Evolutionary conservation across 2,113 vertebrate genomes (phyloP).

Genomic region (Neodontobutis hainanensis): DNA sequence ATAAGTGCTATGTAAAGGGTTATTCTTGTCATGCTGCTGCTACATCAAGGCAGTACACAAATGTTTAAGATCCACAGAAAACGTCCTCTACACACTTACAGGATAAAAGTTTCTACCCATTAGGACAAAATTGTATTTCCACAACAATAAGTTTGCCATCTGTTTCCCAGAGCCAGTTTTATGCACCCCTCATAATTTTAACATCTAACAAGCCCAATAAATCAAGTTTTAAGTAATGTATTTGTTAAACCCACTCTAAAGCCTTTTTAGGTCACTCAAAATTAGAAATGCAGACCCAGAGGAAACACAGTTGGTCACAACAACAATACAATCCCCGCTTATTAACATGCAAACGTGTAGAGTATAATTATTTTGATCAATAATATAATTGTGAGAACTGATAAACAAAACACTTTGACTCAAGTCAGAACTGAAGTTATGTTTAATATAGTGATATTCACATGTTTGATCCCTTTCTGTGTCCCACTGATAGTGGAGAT

Average conservation of each 20-base stretch:
- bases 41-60: conserved; percentile 44
- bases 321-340: no score
- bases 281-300: no score
- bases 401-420: not conserved
- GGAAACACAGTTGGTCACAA: no score
- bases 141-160: conserved; percentile 44
- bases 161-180: conserved; percentile 41
- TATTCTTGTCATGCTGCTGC: conserved; percentile 24
- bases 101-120: conserved; percentile 34
- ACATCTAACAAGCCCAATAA: conserved; percentile 35
- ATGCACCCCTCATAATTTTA: conserved; percentile 10
- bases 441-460: not conserved
- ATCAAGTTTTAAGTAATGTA: no score
- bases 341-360: no score
- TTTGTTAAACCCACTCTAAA: no score
- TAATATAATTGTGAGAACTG: no score
- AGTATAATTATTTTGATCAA: no score
- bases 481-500: conserved; percentile 10
- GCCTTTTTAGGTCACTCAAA: no score
- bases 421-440: no score
- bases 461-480: not conserved
- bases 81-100: conserved; percentile 35
- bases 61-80: conserved; percentile 27
- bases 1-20: conserved; percentile 40
- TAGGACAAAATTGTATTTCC: conserved; percentile 42